Conservation (phyloP, 2,113 vertebrate species). For the Urocynchramus pylzowi region DNA sequence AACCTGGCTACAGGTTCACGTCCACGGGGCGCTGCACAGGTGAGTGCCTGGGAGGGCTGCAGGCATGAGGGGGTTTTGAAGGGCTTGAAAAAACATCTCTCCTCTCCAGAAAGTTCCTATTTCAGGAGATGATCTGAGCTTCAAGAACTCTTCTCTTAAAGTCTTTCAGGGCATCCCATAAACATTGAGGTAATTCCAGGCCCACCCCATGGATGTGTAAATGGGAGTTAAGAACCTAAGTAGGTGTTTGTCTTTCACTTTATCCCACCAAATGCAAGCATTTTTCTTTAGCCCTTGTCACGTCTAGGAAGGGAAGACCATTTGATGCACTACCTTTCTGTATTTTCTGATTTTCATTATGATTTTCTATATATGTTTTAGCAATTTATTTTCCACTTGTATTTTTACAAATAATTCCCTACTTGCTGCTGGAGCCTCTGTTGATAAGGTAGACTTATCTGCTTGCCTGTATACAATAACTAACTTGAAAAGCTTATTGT, state of each 20-base stretch:
- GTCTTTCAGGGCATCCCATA: not conserved
- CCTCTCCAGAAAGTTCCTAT: not conserved
- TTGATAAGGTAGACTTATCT: not conserved
- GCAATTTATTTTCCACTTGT: not conserved
- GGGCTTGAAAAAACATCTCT: not conserved
- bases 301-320: not conserved
- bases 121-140: not conserved
- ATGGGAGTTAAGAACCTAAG: not conserved
- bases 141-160: not conserved
- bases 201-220: not conserved
- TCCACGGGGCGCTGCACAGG: slow-evolving; percentile 88
- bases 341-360: not conserved
- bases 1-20: slow-evolving; percentile 89
- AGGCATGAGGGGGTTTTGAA: not conserved
- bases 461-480: not conserved
- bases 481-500: not conserved
- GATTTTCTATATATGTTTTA: not conserved
- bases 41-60: slow-evolving; percentile 49
- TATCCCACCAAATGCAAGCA: not conserved
- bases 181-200: not conserved
- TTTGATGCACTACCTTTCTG: not conserved
- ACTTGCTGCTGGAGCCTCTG: not conserved
- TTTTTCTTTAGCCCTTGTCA: not conserved
- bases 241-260: not conserved
- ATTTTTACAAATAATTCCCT: not conserved